phyloP scores from a whole-genome alignment of 2,113 vertebrate genomes.

The Galemys pyrenaicus region DNA sequence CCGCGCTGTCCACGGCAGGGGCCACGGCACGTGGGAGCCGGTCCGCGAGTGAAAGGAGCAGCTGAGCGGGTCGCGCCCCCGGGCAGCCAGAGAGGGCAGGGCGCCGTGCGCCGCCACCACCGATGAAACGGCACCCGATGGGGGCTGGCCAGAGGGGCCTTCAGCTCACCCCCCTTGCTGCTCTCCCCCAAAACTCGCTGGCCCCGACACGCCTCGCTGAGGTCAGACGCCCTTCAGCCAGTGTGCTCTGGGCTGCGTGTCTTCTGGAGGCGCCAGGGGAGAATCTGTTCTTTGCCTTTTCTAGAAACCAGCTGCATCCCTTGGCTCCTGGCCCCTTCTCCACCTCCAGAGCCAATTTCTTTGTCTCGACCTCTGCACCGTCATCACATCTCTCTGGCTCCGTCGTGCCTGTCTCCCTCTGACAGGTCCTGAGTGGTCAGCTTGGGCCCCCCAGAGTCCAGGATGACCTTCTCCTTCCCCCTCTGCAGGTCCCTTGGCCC shows the following conservation, averaged over 20 bases:
- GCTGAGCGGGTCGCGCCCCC: too few relatives aligned
- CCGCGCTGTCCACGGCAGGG: too few relatives aligned
- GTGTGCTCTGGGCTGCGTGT: not conserved
- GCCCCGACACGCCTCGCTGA: too few relatives aligned
- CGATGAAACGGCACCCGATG: too few relatives aligned
- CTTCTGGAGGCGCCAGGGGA: not conserved
- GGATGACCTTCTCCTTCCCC: rapidly evolving
- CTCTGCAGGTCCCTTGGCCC: not conserved
- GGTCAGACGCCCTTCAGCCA: not conserved
- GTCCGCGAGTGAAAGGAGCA: too few relatives aligned
- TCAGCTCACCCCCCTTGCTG: rapidly evolving
- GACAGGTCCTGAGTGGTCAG: not conserved
- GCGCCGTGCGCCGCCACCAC: too few relatives aligned
- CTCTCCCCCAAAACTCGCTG: rapidly evolving
- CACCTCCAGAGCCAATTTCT: not conserved
- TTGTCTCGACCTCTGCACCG: not conserved
- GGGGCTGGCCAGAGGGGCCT: too few relatives aligned
- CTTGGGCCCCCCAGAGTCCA: rapidly evolving
- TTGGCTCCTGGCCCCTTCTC: not conserved
- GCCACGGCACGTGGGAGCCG: too few relatives aligned
- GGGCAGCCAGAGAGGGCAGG: too few relatives aligned
- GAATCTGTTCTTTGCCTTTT: not conserved
- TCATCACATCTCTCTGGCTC: not conserved
- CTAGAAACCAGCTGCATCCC: not conserved
- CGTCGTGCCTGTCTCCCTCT: not conserved